Base-by-base conservation (phyloP, 2,113 vertebrate species). In the Syngnathus scovelli region DNA sequence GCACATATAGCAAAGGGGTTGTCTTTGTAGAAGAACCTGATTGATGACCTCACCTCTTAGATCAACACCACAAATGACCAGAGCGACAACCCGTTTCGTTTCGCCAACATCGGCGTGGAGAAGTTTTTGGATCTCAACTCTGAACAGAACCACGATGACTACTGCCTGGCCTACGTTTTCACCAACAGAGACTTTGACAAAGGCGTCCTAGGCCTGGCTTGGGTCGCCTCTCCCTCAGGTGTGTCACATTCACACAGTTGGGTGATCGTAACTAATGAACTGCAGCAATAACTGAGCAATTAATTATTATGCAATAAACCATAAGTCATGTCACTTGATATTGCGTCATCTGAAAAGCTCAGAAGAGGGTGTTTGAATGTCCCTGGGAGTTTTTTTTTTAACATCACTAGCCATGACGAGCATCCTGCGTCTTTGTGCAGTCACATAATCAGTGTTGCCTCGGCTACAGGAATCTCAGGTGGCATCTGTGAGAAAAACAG, bases 81-180 rank as follows among this genome's bases (percentile, higher is more conserved):
- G 82, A 92, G 48, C 43, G 93, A 96, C 61, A 99, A 99, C 89
- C 97, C 97, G 49, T 99, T 99, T 79, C 93, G 96, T 71, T 98
- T 98, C 84, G 88, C 93, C 38, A 99, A 98, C 76, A 98, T 99
- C 41, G 97, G 97, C 16, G 97, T 99, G 86, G 97, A 99, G 82
- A 98, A 98, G 80, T 99, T 99, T 81, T 89, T 98, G 85, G 96
- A 99, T 72, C 90, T 99, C 38, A 98, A 98, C 84, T 99, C 97
- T 0, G 97, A 99, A 51, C 96, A 98, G 91, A 98, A 98, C 86
- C 96, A 98, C 6, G 92, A 99, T 68, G 94, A 96, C 78, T 99
- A 98, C 86, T 98, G 97, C 83, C 90, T 99, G 78, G 96, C 97
- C 76, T 99, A 99, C 65, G 94, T 99, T 76, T 98, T 99, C 82